phyloP scores from a whole-genome alignment of 1,140 invertebrate species.

The Panagrolaimus sp. region DNA sequence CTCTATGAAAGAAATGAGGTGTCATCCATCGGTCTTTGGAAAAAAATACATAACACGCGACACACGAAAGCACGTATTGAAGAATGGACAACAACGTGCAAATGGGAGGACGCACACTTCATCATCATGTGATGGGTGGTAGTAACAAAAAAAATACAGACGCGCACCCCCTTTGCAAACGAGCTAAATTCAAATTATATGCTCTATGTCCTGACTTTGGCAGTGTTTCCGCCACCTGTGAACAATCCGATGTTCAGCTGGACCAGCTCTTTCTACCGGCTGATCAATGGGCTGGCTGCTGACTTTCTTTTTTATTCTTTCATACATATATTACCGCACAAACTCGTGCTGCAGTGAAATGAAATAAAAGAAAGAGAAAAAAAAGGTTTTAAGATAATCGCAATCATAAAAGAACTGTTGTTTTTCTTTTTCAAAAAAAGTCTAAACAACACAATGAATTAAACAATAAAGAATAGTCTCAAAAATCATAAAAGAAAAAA shows the following conservation, averaged over 20 bases:
- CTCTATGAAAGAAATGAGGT: no score
- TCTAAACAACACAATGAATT: neutral
- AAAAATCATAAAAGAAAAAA: no score
- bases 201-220: no score
- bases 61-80: neutral
- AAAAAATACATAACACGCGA: no score
- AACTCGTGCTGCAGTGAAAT: neutral
- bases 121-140: constrained; percentile 11
- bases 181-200: neutral
- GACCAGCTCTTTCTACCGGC: constrained; percentile 6
- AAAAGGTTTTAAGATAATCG: constrained; percentile 4
- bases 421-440: neutral
- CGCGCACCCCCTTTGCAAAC: neutral
- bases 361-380: neutral
- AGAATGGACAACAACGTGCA: neutral
- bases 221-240: neutral
- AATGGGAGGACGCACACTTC: constrained; percentile 1
- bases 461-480: neutral
- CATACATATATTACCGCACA: no score
- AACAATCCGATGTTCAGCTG: constrained; percentile 4
- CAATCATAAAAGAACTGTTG: neutral
- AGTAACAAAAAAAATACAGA: no score
- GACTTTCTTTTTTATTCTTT: no score
- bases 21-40: no score
- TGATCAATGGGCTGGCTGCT: constrained; percentile 8